Conservation (phyloP, 2,113 vertebrate genomes). For the Entelurus aequoreus region DNA sequence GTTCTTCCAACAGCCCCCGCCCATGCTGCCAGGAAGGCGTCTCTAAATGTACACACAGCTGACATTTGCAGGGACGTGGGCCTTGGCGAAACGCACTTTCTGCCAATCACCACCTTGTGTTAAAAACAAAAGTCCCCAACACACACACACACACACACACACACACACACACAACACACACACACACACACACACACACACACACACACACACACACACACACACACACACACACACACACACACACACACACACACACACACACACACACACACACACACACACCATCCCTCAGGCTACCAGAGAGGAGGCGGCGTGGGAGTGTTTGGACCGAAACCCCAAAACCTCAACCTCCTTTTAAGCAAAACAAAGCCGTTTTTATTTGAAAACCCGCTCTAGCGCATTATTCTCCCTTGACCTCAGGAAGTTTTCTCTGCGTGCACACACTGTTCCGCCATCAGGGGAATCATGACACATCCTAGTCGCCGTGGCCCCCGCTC, state of each 20-base stretch:
- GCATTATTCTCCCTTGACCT: constrained; percentile 61
- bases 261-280: constrained; percentile 16
- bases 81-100: constrained; percentile 49
- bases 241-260: constrained; percentile 17
- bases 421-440: constrained; percentile 55
- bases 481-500: constrained; percentile 48
- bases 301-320: constrained; percentile 56
- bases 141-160: neutral
- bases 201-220: constrained; percentile 11
- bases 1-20: constrained; percentile 13
- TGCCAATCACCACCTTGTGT: constrained; percentile 55
- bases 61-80: constrained; percentile 43
- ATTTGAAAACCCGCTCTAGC: constrained; percentile 52
- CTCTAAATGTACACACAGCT: constrained; percentile 41
- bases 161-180: neutral
- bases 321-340: constrained; percentile 54
- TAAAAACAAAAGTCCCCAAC: constrained; percentile 56
- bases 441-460: constrained; percentile 50
- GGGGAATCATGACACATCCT: constrained; percentile 46
- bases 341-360: constrained; percentile 66
- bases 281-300: constrained; percentile 40
- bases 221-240: neutral
- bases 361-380: constrained; percentile 67
- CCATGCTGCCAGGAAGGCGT: constrained; percentile 12
- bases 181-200: constrained; percentile 30